These are phyloP conservation scores for Desmophyllum pertusum DNA, from an alignment of 92 coral and sea anemone species.

Conservation along the genomic window DNA sequence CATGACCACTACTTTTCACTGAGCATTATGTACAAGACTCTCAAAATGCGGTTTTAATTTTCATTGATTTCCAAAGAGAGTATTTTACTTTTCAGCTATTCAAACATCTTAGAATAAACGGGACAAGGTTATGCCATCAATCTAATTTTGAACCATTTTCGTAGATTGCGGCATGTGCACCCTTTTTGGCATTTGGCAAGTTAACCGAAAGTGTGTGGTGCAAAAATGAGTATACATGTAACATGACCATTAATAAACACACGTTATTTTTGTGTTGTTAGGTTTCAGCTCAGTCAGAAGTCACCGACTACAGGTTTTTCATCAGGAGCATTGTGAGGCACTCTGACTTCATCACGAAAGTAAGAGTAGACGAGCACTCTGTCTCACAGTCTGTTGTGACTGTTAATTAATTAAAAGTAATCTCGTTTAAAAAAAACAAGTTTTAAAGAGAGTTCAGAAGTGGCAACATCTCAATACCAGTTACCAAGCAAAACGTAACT, in stretches of 20 bases:
- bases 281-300: slow-evolving; percentile 90
- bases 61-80: not conserved
- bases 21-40: too few relatives aligned
- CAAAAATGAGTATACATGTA: not conserved
- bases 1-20: not conserved
- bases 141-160: not conserved
- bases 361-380: slow-evolving; percentile 17
- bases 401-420: too few relatives aligned
- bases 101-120: not conserved
- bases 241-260: not conserved
- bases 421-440: too few relatives aligned
- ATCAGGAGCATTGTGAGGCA: slow-evolving; percentile 94
- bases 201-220: not conserved
- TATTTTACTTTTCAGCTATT: too few relatives aligned
- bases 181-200: not conserved
- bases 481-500: too few relatives aligned
- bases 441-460: too few relatives aligned
- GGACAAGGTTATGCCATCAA: not conserved
- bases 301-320: slow-evolving; percentile 92
- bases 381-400: too few relatives aligned
- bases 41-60: not conserved
- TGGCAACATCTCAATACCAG: too few relatives aligned
- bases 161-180: not conserved
- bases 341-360: slow-evolving; percentile 96
- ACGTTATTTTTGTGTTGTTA: not conserved